Evolutionary conservation across 2,113 vertebrate genomes (phyloP), one percentile per base, ranked within the genome.

Genomic region (Leucosticte australis): DNA sequence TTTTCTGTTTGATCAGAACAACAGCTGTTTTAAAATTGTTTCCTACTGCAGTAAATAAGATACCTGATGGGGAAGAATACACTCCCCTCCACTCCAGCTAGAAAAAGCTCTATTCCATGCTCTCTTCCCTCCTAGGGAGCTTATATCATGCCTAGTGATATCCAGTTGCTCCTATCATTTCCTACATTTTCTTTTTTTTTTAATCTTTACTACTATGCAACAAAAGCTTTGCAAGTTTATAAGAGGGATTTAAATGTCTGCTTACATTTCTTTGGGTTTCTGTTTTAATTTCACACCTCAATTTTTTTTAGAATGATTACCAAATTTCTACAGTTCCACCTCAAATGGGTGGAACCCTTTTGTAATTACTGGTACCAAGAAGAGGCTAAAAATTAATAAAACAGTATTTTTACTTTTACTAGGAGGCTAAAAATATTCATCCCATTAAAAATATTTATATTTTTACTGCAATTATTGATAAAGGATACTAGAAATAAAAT

Each of bases 1-100:
- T 91, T 62, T 87, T 92, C 35, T 88, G 41, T 47, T 70, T 88
- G 31, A 63, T 68, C 31, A 70, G 52, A 81, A n/a, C 41, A 90
- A 70, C 20, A 41, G 24, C 75, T 87, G 30, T 47, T 93, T 62
- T 59, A 63, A 81, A 49, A 59, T 68, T 4, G 0, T 73, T 42
- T 71, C 26, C 13, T 71, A 15, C n/a, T 64, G 11, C 27, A 77
- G 17, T 50, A 49, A 90, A 15, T 67, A 57, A 69, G 18, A 59
- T 35, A 83, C 16, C 37, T 87, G 27, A 49, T 79, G 50, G 47
- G 86, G 27, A 81, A 87, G 13, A 80, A 59, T 53, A n/a, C 31
- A 33, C 37, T 78, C 9, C 42, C 8, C 55, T 18, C 15, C 14
- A 44, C 15, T 70, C 27, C 20, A 81, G 15, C 27, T 63, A 67